phyloP scores from a whole-genome alignment of 2,113 vertebrate genomes.

The Psettodes erumei region DNA sequence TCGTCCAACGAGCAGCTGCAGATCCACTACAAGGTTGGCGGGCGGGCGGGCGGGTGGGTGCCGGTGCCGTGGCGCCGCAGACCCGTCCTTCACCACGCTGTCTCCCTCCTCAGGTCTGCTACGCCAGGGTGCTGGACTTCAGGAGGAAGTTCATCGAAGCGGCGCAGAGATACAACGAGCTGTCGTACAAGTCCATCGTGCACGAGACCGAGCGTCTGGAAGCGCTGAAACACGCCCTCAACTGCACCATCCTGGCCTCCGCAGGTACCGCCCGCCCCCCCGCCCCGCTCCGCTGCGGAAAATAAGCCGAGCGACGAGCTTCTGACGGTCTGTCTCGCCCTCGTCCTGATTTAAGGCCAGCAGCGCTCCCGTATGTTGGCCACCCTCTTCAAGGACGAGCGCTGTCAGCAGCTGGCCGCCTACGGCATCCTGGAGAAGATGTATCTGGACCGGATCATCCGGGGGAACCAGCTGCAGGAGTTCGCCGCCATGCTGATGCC shows the following conservation, averaged over 20 bases:
- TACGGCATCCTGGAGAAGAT: constrained; percentile 99
- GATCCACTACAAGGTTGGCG: constrained; percentile 99
- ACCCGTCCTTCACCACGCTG: too few species aligned
- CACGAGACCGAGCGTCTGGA: constrained; percentile 96
- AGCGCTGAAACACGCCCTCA: constrained; percentile 95
- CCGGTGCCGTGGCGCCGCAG: too few species aligned
- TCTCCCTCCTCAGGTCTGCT: constrained; percentile 88
- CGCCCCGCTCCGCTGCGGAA: too few species aligned
- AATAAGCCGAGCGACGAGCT: background rate
- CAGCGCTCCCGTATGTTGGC: constrained; percentile 98
- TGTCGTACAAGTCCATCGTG: constrained; percentile 98
- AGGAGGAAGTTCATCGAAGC: constrained; percentile 99
- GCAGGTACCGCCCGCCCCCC: constrained; percentile 93
- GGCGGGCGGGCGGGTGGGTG: too few species aligned
- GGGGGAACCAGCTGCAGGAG: constrained; percentile 97
- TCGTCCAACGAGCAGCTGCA: constrained; percentile 98
- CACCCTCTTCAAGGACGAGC: constrained; percentile 98
- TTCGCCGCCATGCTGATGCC: constrained; percentile 99
- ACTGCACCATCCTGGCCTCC: constrained; percentile 97
- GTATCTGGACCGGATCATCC: constrained; percentile 98
- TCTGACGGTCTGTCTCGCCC: background rate
- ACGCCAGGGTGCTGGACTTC: constrained; percentile 96
- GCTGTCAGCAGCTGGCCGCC: constrained; percentile 97
- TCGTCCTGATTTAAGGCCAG: constrained; percentile 84
- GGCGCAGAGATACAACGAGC: constrained; percentile 96